These are phyloP conservation scores for Aplodontia rufa DNA, from an alignment of 2,113 vertebrate species.

Conservation along the genomic window DNA sequence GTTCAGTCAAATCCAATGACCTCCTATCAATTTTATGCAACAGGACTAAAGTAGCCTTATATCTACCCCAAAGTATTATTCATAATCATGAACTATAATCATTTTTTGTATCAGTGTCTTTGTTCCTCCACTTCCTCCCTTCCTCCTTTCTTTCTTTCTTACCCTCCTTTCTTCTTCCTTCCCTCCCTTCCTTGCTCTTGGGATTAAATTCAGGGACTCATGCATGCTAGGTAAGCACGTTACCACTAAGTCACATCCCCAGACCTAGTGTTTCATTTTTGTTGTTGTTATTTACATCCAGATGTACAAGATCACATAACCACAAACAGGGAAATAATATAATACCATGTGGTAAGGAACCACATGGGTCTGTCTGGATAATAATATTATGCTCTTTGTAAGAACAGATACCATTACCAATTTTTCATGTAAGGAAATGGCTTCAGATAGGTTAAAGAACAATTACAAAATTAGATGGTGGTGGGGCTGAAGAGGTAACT, in stretches of 20 bases:
- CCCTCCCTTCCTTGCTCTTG: too few species aligned
- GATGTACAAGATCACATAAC: neutral
- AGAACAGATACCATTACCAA: neutral
- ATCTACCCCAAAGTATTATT: neutral
- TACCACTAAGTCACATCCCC: too few species aligned
- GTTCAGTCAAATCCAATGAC: neutral
- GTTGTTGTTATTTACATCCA: neutral
- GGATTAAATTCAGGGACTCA: too few species aligned
- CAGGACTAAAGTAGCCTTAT: neutral
- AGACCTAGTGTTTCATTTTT: neutral
- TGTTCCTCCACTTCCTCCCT: neutral
- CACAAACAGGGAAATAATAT: conserved; percentile 12
- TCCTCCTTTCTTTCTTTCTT: neutral
- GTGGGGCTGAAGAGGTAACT: too few species aligned
- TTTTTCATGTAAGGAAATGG: neutral
- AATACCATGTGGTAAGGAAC: neutral
- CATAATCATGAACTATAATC: neutral
- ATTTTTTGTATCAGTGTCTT: neutral
- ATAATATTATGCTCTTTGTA: neutral
- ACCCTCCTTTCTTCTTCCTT: too few species aligned
- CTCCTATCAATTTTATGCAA: neutral
- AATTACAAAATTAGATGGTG: conserved; percentile 5
- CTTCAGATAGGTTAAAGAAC: neutral
- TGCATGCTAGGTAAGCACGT: too few species aligned
- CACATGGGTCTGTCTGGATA: neutral